Base-by-base conservation (phyloP, 1,140 invertebrate species). In the Conus betulinus region DNA sequence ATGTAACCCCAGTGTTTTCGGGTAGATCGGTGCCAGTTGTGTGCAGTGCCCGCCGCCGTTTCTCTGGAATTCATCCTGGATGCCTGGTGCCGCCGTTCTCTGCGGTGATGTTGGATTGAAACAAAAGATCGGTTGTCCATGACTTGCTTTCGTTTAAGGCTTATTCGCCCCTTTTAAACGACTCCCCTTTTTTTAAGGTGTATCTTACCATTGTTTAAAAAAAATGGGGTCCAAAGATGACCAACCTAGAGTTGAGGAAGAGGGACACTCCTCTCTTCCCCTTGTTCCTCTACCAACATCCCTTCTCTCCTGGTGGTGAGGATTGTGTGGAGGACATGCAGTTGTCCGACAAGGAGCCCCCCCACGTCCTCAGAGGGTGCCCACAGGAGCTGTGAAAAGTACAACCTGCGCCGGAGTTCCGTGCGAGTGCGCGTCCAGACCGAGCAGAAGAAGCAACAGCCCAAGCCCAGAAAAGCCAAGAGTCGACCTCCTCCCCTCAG, bases 401-500 rank as follows among this genome's bases (percentile, higher is more conserved):
- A 96, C 92, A 96, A 96, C 84, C 94, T 96, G 23, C 91, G 96
- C 15, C 94, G 95, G 5, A 94, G 95, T 51, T 96, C 96, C 10
- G 94, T 96, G 55, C 94, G 95, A 83, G 96, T 96, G 67, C 91
- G 96, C 71, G 94, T 96, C 67, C 94, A 96, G 89, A 94, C 94
- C n/a, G 96, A 96, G 86, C 92, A 94, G 85, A 94, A 93, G 87
- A 92, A 93, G 74, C 92, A 92, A 71, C 91, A 92, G 76, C 92
- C 93, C 1, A 94, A 93, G 88, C 78, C 88, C 85, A 93, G 91
- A 51, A 96, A 96, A 88, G 95, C 96, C 20, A 97, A 97, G 93
- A 96, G 96, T 81, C 97, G 97, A 94, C 96, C 98, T 11, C 97
- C 98, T 81, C 98, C 98, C 3, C 96, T 98, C 88, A 98, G 97